These are phyloP conservation scores for Isurus oxyrinchus DNA, from an alignment of 2,113 vertebrate species.

Conservation along the genomic window DNA sequence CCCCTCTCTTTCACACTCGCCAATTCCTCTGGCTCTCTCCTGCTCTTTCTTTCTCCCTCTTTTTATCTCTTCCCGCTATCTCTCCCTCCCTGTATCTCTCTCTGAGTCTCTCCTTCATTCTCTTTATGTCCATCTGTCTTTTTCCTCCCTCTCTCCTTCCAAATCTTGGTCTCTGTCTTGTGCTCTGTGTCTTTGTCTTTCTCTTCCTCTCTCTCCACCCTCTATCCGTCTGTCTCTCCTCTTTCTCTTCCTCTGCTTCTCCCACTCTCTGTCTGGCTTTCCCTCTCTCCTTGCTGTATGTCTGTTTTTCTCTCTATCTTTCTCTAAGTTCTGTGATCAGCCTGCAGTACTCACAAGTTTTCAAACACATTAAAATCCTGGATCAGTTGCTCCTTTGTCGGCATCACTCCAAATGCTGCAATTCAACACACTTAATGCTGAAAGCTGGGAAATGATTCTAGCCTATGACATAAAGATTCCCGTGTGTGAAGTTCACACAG, in stretches of 20 bases:
- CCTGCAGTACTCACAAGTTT: neutral
- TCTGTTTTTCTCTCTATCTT: neutral
- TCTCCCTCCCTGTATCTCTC: neutral
- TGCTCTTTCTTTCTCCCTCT: neutral
- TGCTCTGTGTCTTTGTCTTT: neutral
- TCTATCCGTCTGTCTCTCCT: too few relatives aligned
- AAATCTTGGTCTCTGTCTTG: neutral
- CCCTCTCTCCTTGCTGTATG: neutral
- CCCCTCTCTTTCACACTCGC: too few relatives aligned
- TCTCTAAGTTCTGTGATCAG: neutral
- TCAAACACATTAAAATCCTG: slow-evolving; percentile 4
- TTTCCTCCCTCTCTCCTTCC: neutral
- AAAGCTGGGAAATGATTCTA: neutral
- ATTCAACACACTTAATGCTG: neutral
- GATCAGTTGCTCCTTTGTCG: neutral
- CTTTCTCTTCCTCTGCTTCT: neutral
- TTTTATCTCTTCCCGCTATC: neutral
- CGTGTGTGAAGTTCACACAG: neutral
- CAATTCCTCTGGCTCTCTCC: too few relatives aligned
- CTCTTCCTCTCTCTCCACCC: neutral
- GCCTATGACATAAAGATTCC: neutral
- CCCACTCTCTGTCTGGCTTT: neutral
- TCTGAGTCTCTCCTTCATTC: too few relatives aligned
- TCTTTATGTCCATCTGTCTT: too few relatives aligned
- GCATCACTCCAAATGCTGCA: neutral